These are phyloP conservation scores for Aporophyla lueneburgensis DNA, from an alignment of 2,888 invertebrate genomes.

Conservation along the genomic window DNA sequence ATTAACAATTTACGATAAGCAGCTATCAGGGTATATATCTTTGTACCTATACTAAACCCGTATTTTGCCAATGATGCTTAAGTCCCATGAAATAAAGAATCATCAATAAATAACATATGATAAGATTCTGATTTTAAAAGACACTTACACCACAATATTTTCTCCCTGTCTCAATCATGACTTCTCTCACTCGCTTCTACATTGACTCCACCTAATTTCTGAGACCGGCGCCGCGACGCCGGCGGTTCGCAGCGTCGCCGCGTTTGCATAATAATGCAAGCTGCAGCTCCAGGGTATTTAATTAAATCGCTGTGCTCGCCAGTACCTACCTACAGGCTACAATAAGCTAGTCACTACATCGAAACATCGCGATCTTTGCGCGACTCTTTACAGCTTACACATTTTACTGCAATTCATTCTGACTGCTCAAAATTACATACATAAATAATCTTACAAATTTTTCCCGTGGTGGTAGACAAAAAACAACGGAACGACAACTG, in stretches of 20 bases:
- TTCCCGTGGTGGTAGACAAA: neutral
- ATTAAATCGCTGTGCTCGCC: slow-evolving; percentile 76
- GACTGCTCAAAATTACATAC: neutral
- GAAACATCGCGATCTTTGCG: slow-evolving; percentile 17
- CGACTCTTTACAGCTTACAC: neutral
- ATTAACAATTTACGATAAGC: no score
- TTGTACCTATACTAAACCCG: no score
- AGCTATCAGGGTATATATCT: no score
- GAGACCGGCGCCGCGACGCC: slow-evolving; percentile 71
- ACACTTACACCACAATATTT: neutral
- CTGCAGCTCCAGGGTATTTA: slow-evolving; percentile 78
- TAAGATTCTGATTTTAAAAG: neutral
- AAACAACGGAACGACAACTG: neutral
- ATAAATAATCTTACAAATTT: neutral
- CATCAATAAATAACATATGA: neutral
- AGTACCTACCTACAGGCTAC: slow-evolving; percentile 42
- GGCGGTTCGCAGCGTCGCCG: slow-evolving; percentile 63
- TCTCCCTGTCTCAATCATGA: neutral
- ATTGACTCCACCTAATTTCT: slow-evolving; percentile 52
- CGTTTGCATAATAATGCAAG: slow-evolving; percentile 84
- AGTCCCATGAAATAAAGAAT: neutral
- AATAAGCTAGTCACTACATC: slow-evolving; percentile 48
- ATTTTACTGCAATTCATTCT: neutral
- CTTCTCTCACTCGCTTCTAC: slow-evolving; percentile 23
- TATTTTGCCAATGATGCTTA: neutral